Evolutionary conservation across 1,140 invertebrate species (phyloP).

Genomic region (Drosophila oshimai): DNA sequence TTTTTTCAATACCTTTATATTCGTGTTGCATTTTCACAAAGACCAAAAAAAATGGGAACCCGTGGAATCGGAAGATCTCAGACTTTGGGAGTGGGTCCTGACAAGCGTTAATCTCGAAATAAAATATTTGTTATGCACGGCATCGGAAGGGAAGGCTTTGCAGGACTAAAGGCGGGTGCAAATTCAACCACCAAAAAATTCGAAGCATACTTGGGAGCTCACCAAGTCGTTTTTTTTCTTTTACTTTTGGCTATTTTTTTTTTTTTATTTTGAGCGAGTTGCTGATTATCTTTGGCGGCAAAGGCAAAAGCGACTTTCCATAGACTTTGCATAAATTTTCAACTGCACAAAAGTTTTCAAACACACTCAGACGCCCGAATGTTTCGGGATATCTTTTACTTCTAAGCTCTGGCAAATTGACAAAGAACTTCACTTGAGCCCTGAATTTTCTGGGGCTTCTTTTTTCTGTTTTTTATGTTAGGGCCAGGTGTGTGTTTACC

Average conservation of each 20-base stretch:
- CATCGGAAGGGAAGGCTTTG: conserved; percentile 1
- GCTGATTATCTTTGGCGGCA: conserved; percentile 73
- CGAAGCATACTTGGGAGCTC: conserved; percentile 64
- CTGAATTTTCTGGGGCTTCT: conserved; percentile 69
- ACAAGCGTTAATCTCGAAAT: conserved; percentile 78
- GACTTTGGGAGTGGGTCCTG: conserved; percentile 24
- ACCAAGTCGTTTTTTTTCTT: conserved; percentile 5
- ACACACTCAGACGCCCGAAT: conserved; percentile 11
- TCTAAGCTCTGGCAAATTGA: conserved; percentile 77
- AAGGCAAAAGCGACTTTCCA: conserved; percentile 58
- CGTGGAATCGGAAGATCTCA: conserved; percentile 7
- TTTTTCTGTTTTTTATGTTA: conserved; percentile 11
- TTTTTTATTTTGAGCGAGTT: conserved; percentile 7
- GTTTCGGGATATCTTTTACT: conserved; percentile 66
- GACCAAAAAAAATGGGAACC: background rate
- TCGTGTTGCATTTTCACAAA: conserved; percentile 57
- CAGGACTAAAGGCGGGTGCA: conserved; percentile 14
- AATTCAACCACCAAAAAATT: conserved; percentile 67
- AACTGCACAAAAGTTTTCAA: conserved; percentile 15
- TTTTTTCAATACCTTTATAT: background rate
- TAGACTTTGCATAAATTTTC: conserved; percentile 78
- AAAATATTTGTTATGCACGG: conserved; percentile 67
- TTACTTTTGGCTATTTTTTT: background rate
- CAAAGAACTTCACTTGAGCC: conserved; percentile 65
- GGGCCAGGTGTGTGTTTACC: conserved; percentile 25